Conservation (phyloP, 37 sponge, comb jelly and placozoan genomes). For the Cladorhizidae sp. region DNA sequence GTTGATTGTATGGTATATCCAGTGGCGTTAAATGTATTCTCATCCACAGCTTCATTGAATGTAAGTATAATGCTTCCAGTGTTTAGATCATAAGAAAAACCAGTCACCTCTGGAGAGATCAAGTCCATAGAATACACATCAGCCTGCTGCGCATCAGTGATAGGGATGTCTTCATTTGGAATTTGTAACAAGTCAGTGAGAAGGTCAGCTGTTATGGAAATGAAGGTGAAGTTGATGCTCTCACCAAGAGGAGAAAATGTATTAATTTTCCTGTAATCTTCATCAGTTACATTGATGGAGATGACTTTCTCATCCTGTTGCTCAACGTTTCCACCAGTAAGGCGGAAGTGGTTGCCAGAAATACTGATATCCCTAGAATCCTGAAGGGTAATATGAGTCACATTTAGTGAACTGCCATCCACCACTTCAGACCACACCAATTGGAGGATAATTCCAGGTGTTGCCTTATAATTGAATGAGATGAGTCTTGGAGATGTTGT, state of each 20-base stretch:
- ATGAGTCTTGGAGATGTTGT: constrained; percentile 39
- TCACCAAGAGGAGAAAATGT: constrained; percentile 44
- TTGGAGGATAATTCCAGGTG: constrained; percentile 66
- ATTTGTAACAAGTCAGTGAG: constrained; percentile 52
- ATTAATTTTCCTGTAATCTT: constrained; percentile 52
- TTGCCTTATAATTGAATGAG: constrained; percentile 63
- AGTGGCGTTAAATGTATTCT: constrained; percentile 46
- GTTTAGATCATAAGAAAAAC: constrained; percentile 70
- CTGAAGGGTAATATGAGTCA: constrained; percentile 53
- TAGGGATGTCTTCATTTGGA: constrained; percentile 39
- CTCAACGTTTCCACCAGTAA: constrained; percentile 42
- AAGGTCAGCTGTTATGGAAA: constrained; percentile 46
- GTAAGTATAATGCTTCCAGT: constrained; percentile 61
- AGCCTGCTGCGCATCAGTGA: constrained; percentile 55
- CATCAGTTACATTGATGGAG: constrained; percentile 58
- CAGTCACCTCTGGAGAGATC: constrained; percentile 50
- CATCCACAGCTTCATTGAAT: constrained; percentile 70
- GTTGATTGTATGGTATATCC: constrained; percentile 51
- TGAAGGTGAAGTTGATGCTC: constrained; percentile 56
- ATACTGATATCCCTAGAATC: constrained; percentile 10
- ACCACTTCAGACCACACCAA: constrained; percentile 80
- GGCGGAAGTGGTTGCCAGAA: constrained; percentile 13
- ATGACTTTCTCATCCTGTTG: constrained; percentile 25
- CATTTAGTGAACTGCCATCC: constrained; percentile 48
- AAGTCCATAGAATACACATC: constrained; percentile 68